Evolutionary conservation across 2,113 vertebrate species (phyloP), one percentile per base, ranked within the genome.

Genomic region (Brachypteracias leptosomus): DNA sequence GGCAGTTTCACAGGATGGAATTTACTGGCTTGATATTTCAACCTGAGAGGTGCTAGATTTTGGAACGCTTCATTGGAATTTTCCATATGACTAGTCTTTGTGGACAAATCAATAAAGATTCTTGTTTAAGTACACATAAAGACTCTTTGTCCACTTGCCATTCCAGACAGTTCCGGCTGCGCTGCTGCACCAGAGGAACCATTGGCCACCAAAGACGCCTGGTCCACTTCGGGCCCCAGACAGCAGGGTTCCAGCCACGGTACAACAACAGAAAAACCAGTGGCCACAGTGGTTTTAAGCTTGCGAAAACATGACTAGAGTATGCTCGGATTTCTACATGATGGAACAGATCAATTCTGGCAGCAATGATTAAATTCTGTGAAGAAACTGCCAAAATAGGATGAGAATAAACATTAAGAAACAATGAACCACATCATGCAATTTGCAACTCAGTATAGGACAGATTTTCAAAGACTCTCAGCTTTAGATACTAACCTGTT

Each of bases 31-130:
- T 57, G 92, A 52, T 86, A 90, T 90, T 95, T 84, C 83, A 92
- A 9, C 90, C 88, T 46, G 38, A 84, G 61, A 91, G 61, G 76
- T 75, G 85, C 75, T 7, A 95, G 86, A 79, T 81, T 93, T 85
- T 89, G 80, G 83, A 96, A 86, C 1, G 1, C 44, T 74, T 38
- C 68, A n/a, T 70, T 85, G 92, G 92, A 88, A 95, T 78, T 94
- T 94, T 97, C 93, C 95, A 93, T 92, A 94, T 86, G 92, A 93
- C 85, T 40, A 44, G 79, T 52, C 80, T 93, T 96, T 94, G 96
- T 92, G 80, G 90, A 88, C 76, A 89, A 75, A 84, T 92, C 93
- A 86, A 81, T 72, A 46, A 59, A 61, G 90, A 93, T 90, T 94
- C 90, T 81, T 90, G 90, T 92, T 86, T 61, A 89, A 90, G 70